Evolutionary conservation across 2,888 invertebrate genomes (phyloP).

Genomic region (Cheilosia grossa): DNA sequence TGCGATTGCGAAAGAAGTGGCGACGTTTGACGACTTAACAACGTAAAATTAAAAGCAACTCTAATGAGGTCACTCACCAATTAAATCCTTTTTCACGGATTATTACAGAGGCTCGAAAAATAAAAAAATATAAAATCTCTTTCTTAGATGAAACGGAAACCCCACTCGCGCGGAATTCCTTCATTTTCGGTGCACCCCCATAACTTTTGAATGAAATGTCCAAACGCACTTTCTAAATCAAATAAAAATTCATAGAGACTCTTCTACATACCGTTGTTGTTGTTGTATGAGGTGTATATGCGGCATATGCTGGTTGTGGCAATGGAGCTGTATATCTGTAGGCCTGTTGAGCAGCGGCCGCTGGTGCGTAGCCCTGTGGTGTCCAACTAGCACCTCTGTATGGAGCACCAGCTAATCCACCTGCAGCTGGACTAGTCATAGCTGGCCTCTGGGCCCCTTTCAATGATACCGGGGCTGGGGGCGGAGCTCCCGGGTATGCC

Average conservation of each 20-base stretch:
- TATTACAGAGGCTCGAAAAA: too few species aligned
- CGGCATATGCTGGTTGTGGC: conserved; percentile 83
- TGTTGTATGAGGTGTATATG: conserved; percentile 83
- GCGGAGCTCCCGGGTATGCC: conserved; percentile 83
- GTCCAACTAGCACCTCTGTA: conserved; percentile 83
- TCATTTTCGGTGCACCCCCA: too few species aligned
- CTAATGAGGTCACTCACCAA: too few species aligned
- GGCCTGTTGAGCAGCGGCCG: conserved; percentile 82
- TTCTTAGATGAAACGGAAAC: too few species aligned
- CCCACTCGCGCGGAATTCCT: too few species aligned
- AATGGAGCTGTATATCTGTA: conserved; percentile 83
- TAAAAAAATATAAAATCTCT: too few species aligned
- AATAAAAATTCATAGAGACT: neutral
- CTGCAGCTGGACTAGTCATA: conserved; percentile 84
- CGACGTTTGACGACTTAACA: too few species aligned
- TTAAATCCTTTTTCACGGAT: too few species aligned
- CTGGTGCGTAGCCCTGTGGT: conserved; percentile 83
- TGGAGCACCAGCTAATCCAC: conserved; percentile 82
- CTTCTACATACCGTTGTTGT: conserved; percentile 82
- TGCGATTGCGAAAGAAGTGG: too few species aligned
- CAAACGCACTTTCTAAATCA: neutral
- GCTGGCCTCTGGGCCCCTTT: conserved; percentile 83
- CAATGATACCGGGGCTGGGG: conserved; percentile 82
- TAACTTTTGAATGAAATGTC: neutral
- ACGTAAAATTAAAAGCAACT: too few species aligned